Percentiles rank a stretch among this genome's conserved stretches.
phyloP scores from a whole-genome alignment of 2,113 vertebrate genomes.

The Noctilio leporinus region DNA sequence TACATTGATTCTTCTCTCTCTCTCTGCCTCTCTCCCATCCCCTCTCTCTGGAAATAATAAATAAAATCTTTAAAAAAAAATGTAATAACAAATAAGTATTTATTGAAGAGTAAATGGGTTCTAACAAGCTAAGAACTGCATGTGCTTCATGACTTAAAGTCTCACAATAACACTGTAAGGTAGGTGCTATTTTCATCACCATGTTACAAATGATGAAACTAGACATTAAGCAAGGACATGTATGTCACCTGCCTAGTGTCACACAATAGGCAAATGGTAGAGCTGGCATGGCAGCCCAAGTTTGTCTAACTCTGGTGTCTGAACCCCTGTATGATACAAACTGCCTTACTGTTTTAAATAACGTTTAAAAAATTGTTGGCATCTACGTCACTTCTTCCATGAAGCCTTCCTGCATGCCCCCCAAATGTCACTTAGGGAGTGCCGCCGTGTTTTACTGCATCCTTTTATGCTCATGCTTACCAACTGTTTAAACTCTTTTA shows the following conservation, averaged over 20 bases:
- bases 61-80: no score
- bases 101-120: background rate
- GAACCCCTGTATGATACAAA: background rate
- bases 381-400: background rate
- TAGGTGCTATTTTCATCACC: background rate
- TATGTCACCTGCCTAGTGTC: background rate
- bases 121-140: background rate
- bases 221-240: background rate
- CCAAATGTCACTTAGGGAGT: background rate
- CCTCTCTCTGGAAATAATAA: no score
- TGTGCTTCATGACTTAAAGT: background rate
- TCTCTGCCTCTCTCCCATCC: no score
- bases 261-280: background rate
- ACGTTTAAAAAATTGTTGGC: background rate
- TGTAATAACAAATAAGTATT: background rate
- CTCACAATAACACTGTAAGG: background rate
- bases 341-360: background rate
- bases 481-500: background rate
- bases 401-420: background rate
- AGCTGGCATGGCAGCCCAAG: background rate
- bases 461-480: background rate
- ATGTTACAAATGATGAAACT: background rate
- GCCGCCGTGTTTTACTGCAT: background rate
- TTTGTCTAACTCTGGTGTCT: background rate
- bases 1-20: no score